Evolutionary conservation across 2,797 vertebrate genomes (phyloP), one percentile per base, ranked within the genome.

Genomic region (Myotis daubentonii): DNA sequence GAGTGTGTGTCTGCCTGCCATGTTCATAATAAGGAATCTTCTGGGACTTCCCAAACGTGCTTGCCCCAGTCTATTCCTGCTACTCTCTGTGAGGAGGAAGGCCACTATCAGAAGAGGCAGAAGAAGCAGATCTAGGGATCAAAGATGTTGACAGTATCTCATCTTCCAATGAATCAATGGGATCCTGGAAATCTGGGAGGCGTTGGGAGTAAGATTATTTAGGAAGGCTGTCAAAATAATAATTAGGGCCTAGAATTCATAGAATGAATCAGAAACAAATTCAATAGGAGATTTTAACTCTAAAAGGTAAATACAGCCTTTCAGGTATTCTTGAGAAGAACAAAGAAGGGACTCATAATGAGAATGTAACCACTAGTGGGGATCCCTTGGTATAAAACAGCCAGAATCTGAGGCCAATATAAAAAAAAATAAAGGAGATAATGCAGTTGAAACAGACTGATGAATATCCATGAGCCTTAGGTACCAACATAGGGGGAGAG

Each of bases 171-270:
- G 91, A 72, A 57, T 93, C 41, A 55, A n/a, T n/a, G 28, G 53
- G 30, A 47, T 41, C 25, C n/a, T 72, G 49, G 38, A 60, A 86
- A 60, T 78, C 9, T 79, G 41, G 62, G 38, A 84, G 78, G 47
- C 13, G 85, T 82, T 88, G 66, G 5, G 65, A 83, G 13, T 79
- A n/a, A 89, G 87, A 92, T 55, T 94, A 74, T 53, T 89, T 97
- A 51, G 30, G 33, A 89, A 93, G 33, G 23, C 57, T 44, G 49
- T 88, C 75, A 83, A 36, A 93, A 91, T 66, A 87, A 87, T 89
- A 87, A 70, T 57, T 80, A 84, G 16, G 76, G 25, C 6, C 51
- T 87, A 79, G 28, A 94, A 70, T n/a, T 17, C 57, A 91, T 11
- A 68, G 72, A 88, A 84, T 85, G 30, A n/a, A 53, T 85, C n/a